Conservation (phyloP, 2,113 vertebrate genomes). For the Archocentrus centrarchus region DNA sequence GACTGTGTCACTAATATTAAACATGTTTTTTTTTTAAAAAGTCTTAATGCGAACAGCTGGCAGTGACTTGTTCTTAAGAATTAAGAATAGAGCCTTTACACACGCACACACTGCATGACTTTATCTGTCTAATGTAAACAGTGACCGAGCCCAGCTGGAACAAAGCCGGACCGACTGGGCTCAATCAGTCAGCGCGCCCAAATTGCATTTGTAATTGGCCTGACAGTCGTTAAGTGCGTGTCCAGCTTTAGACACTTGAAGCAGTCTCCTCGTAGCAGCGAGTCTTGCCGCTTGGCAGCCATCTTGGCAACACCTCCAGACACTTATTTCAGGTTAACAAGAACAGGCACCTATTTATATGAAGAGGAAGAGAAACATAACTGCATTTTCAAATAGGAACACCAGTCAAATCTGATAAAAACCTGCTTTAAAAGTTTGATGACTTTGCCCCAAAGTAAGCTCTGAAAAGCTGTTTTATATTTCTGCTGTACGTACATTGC, state of each 20-base stretch:
- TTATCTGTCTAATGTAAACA: neutral
- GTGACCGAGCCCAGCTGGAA: neutral
- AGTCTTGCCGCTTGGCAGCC: neutral
- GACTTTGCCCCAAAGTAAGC: neutral
- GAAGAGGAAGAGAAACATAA: neutral
- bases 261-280: neutral
- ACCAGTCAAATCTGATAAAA: neutral
- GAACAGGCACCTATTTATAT: conserved; percentile 17
- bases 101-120: neutral
- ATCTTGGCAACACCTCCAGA: conserved; percentile 1
- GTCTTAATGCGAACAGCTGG: neutral
- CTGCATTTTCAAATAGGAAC: neutral
- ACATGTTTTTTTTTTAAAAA: neutral
- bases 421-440: neutral
- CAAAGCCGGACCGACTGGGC: neutral
- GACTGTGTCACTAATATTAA: neutral
- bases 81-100: neutral
- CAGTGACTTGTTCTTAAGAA: neutral
- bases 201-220: neutral
- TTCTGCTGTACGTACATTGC: neutral
- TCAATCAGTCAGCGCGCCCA: neutral
- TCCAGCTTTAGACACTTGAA: neutral
- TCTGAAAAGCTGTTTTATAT: neutral
- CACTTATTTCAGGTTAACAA: conserved; percentile 5
- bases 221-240: neutral